These are phyloP conservation scores for Asarcornis scutulata DNA, from an alignment of 2,113 vertebrate genomes.

Conservation along the genomic window DNA sequence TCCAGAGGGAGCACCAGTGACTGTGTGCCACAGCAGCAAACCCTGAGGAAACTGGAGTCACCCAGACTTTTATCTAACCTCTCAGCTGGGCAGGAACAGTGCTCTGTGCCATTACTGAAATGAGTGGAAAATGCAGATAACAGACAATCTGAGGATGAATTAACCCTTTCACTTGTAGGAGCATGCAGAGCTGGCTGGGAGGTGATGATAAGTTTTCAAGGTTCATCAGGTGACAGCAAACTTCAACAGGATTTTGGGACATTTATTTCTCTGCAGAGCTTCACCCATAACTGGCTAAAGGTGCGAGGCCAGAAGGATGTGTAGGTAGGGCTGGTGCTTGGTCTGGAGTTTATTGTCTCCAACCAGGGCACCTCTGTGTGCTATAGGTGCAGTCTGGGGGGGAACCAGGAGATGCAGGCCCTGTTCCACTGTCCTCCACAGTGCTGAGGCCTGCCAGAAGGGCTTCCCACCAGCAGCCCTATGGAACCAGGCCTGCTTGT, in stretches of 20 bases:
- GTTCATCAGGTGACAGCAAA: background rate
- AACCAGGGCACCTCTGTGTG: background rate
- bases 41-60: background rate
- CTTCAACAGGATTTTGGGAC: background rate
- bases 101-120: background rate
- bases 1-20: background rate
- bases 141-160: background rate
- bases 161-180: background rate
- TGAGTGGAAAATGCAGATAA: background rate
- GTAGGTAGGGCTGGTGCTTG: background rate
- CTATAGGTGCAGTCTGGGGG: background rate
- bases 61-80: background rate
- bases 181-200: background rate
- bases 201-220: background rate
- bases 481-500: background rate
- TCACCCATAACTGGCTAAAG: background rate
- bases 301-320: background rate
- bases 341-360: background rate
- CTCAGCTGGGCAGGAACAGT: background rate
- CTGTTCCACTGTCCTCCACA: background rate
- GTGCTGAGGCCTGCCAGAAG: background rate
- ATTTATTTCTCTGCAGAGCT: background rate
- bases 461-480: background rate
- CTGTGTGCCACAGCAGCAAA: background rate
- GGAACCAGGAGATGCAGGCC: background rate